Evolutionary conservation across 2,888 invertebrate species (phyloP), one percentile per base, ranked within the genome.

Genomic region (Cryptocheilus praepositus): DNA sequence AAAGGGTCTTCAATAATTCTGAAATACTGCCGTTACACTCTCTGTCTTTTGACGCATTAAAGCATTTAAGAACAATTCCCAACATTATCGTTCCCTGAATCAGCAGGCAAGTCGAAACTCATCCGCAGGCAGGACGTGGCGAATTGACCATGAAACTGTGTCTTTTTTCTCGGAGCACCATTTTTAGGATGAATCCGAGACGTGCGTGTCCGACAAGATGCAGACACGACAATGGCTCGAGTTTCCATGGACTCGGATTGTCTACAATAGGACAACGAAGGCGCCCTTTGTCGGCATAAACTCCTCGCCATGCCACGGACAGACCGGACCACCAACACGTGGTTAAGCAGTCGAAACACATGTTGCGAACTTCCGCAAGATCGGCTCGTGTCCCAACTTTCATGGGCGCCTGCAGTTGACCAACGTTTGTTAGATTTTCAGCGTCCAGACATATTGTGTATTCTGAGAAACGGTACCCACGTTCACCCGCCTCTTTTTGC

Each of bases 301-400:
- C 61, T 64, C 54, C 64, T 66, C 36, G 62, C 61, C 62, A 55
- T 72, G 77, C 76, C 76, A 71, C 67, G 75, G 60, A 62, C 67
- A 60, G 52, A 54, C 19, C 67, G 79, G 84, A 84, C 84, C 84
- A 84, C 84, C 84, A 81, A 79, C 81, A 83, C 81, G 83, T 82
- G 82, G 65, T 49, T n/a, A 1, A 49, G 19, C 49, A 19, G 18
- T 36, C 16, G 25, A 64, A 79, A 80, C 83, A 83, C 79, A 76
- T 83, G 81, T 80, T 82, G 63, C 70, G 64, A 71, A 74, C 71
- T 80, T 83, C 81, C 74, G 82, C 77, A 73, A 83, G 72, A 18
- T 25, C 28, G 44, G 36, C 36, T 36, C 36, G 36, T 36, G 36
- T 36, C 36, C 36, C 36, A 36, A 36, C 36, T 36, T 36, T 36